phyloP scores from a whole-genome alignment of 2,113 vertebrate species.

The Odobenus rosmarus region DNA sequence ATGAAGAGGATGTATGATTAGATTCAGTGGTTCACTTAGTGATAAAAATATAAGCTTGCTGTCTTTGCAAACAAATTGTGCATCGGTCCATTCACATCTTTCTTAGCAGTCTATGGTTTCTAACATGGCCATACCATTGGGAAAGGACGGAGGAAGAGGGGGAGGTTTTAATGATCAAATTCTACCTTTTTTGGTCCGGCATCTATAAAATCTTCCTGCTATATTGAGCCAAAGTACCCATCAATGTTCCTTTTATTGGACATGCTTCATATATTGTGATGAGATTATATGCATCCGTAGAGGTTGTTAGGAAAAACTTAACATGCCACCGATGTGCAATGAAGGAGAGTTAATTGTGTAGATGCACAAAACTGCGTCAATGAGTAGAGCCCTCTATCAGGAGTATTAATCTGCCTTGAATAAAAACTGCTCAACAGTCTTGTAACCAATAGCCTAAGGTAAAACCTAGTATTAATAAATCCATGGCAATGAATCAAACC shows the following conservation, averaged over 20 bases:
- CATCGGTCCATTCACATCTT: constrained; percentile 44
- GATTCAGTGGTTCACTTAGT: not conserved
- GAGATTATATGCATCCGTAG: constrained; percentile 82
- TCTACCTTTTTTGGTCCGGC: constrained; percentile 80
- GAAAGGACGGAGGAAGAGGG: constrained; percentile 63
- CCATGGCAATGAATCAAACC: constrained; percentile 79
- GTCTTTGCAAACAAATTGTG: constrained; percentile 39
- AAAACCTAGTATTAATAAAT: constrained; percentile 85
- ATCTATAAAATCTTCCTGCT: constrained; percentile 82
- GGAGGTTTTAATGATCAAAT: constrained; percentile 79
- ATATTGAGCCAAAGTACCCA: constrained; percentile 83
- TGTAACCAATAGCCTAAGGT: constrained; percentile 85
- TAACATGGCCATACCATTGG: constrained; percentile 26
- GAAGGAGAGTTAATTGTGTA: constrained; percentile 86
- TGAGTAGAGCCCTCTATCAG: constrained; percentile 79
- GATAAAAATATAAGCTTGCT: constrained; percentile 3
- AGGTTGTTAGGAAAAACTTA: constrained; percentile 86
- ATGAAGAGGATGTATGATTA: not conserved
- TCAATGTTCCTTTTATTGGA: constrained; percentile 85
- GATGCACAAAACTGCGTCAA: constrained; percentile 80
- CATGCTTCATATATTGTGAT: constrained; percentile 85
- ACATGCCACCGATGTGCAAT: constrained; percentile 84
- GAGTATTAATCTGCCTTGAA: constrained; percentile 82
- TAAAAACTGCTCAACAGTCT: constrained; percentile 82
- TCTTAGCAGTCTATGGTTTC: constrained; percentile 71